These are phyloP conservation scores for Halictus ligatus DNA, from an alignment of 2,888 invertebrate genomes.

Conservation along the genomic window DNA sequence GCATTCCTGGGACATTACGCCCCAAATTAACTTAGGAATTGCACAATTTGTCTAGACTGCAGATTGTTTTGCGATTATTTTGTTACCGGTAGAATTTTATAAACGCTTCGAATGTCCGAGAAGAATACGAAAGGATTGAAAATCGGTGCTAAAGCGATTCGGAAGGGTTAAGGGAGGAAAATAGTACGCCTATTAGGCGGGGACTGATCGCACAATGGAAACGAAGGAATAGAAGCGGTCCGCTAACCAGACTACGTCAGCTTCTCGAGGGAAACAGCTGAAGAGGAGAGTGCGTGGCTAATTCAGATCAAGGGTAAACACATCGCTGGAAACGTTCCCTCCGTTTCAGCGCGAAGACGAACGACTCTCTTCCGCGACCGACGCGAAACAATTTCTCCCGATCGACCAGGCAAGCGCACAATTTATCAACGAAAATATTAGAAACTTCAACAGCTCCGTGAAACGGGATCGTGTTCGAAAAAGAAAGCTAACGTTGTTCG, in stretches of 20 bases:
- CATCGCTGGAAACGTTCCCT: neutral
- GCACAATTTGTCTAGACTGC: neutral
- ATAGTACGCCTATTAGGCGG: neutral
- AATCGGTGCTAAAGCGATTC: neutral
- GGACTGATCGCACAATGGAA: neutral
- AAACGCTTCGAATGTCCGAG: neutral
- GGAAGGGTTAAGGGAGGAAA: neutral
- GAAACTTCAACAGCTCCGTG: neutral
- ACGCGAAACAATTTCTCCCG: conserved; percentile 9
- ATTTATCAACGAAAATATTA: neutral
- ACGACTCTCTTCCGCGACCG: neutral
- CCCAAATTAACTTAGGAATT: neutral
- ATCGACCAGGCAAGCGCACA: neutral
- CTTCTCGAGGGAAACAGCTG: neutral
- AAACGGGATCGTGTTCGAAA: neutral
- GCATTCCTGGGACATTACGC: too few species aligned
- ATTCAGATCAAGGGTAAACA: conserved; percentile 15
- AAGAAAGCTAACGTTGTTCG: too few species aligned
- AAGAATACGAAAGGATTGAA: neutral
- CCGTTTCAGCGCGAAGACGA: neutral
- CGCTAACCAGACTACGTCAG: neutral
- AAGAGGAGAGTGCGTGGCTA: neutral
- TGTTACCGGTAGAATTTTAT: neutral
- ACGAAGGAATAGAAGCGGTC: neutral
- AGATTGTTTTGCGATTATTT: too few species aligned